Conservation (phyloP, 2,797 vertebrate genomes). For the Adrianichthys oophorus region DNA sequence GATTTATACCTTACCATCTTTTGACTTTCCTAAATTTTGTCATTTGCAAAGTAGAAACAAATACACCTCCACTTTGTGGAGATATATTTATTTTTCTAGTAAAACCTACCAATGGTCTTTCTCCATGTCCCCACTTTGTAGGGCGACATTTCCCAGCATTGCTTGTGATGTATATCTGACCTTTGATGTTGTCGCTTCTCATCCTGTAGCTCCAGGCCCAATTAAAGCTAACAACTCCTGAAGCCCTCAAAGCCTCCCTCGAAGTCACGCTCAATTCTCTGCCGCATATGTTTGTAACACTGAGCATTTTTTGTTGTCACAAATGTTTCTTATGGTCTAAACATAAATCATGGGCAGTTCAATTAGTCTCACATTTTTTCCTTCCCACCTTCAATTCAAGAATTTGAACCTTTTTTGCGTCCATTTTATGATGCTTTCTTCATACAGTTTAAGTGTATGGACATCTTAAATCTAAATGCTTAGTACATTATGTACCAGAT, state of each 20-base stretch:
- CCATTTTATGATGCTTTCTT: no score
- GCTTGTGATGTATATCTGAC: conserved; percentile 83
- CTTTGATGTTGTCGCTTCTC: conserved; percentile 81
- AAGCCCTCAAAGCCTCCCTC: conserved; percentile 38
- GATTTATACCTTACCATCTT: no score
- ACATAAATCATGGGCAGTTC: conserved; percentile 26
- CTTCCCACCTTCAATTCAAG: conserved; percentile 6
- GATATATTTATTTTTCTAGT: conserved; percentile 5
- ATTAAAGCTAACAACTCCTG: conserved; percentile 80
- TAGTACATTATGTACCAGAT: no score
- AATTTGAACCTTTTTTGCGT: background rate
- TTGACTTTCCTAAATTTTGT: no score
- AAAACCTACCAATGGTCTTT: conserved; percentile 31
- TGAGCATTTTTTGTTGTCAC: conserved; percentile 15
- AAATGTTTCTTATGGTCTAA: conserved; percentile 17
- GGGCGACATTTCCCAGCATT: conserved; percentile 73
- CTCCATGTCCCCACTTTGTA: conserved; percentile 35
- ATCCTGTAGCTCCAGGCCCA: conserved; percentile 73
- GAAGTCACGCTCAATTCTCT: conserved; percentile 33
- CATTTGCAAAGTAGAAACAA: no score
- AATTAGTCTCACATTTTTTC: conserved; percentile 1
- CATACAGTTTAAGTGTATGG: no score
- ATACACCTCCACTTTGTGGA: no score
- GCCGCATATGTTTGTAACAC: conserved; percentile 24
- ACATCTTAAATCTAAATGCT: no score